Percentiles rank a stretch among this genome's conserved stretches.
These are phyloP conservation scores for Lamproptera curius DNA, from an alignment of 2,888 invertebrate species.

Conservation along the genomic window DNA sequence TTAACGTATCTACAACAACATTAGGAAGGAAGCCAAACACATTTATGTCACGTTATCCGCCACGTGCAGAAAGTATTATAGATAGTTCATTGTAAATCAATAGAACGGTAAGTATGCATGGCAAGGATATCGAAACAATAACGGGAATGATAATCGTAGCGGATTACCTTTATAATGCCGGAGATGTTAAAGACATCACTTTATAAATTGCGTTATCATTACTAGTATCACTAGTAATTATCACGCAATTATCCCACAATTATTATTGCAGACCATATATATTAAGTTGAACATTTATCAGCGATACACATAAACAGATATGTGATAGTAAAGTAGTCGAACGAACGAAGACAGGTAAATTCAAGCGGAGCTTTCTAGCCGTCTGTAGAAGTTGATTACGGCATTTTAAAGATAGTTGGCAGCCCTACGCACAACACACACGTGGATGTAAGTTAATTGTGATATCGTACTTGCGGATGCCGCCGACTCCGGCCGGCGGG, in stretches of 20 bases:
- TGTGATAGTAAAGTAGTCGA: not conserved
- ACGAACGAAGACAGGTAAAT: not conserved
- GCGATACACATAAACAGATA: not conserved
- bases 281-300: not conserved
- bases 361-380: not conserved
- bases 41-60: constrained; percentile 13
- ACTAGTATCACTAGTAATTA: no score
- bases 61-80: constrained; percentile 14
- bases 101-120: constrained; percentile 10
- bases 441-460: constrained; percentile 17
- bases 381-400: constrained; percentile 8
- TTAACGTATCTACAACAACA: constrained; percentile 15
- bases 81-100: constrained; percentile 7
- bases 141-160: constrained; percentile 8
- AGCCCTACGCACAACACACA: constrained; percentile 17
- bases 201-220: no score
- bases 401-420: constrained; percentile 18
- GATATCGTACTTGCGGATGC: constrained; percentile 70
- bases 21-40: constrained; percentile 20
- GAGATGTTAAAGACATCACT: constrained; percentile 4
- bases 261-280: no score
- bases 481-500: constrained; percentile 78
- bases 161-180: constrained; percentile 18
- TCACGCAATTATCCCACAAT: no score
- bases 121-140: constrained; percentile 8